phyloP scores from a whole-genome alignment of 2,797 vertebrate species.

The Pteropus rufus region DNA sequence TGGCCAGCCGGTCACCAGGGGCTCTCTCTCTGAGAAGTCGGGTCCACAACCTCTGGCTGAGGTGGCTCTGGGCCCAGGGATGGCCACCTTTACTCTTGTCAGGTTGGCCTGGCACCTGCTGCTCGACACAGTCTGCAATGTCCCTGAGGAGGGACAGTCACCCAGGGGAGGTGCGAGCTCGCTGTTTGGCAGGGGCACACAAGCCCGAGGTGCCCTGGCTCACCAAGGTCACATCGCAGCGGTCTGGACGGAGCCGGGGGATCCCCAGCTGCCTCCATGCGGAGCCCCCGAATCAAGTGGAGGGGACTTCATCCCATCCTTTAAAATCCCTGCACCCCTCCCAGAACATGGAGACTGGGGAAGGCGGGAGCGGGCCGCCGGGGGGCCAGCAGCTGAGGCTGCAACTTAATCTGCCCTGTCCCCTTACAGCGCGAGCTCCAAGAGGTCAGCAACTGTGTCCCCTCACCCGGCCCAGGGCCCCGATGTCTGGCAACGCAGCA shows the following conservation, averaged over 20 bases:
- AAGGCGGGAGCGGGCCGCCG: accelerated
- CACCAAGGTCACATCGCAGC: not conserved
- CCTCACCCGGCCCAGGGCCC: slow-evolving; percentile 39
- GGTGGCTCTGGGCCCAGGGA: not conserved
- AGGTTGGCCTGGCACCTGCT: not conserved
- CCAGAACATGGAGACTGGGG: not conserved
- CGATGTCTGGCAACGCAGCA: slow-evolving; percentile 69
- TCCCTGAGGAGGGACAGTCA: not conserved
- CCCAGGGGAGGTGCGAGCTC: not conserved
- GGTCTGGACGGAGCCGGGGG: not conserved
- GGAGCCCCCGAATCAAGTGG: not conserved
- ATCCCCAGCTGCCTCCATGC: not conserved
- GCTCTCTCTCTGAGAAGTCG: not conserved
- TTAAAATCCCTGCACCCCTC: not conserved
- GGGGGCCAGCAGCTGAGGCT: not conserved
- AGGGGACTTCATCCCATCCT: not conserved
- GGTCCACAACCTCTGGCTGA: not conserved
- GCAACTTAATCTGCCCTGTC: not conserved
- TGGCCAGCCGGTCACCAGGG: not conserved
- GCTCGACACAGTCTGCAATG: not conserved
- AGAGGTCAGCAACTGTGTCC: slow-evolving; percentile 48
- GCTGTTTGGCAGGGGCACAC: not conserved
- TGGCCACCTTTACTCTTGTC: accelerated
- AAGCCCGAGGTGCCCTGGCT: not conserved
- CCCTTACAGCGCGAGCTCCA: not conserved